These are phyloP conservation scores for Haplochromis burtoni DNA, from an alignment of 2,113 vertebrate species.

Conservation along the genomic window DNA sequence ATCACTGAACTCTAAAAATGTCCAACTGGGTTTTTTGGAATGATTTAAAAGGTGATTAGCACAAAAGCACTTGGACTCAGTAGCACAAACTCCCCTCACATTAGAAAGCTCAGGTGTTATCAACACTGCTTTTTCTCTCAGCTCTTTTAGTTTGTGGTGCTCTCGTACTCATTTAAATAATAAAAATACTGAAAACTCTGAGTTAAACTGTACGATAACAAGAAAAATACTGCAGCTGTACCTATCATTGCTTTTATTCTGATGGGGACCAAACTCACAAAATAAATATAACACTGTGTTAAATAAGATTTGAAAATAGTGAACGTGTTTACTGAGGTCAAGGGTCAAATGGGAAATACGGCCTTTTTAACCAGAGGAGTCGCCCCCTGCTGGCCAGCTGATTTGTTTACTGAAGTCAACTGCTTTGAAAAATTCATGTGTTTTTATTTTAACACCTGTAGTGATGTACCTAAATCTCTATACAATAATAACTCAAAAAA, in stretches of 20 bases:
- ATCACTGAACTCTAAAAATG: background rate
- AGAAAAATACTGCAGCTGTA: background rate
- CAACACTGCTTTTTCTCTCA: background rate
- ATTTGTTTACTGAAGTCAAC: background rate
- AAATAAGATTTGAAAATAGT: background rate
- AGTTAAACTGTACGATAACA: background rate
- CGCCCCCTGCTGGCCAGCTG: background rate
- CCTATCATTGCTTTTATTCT: rapidly evolving
- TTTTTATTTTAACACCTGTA: background rate
- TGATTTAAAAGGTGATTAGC: background rate
- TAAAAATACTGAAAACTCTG: background rate
- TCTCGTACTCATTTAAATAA: background rate
- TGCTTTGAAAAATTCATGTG: background rate
- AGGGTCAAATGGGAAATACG: rapidly evolving
- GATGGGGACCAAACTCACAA: background rate
- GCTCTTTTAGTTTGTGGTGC: background rate
- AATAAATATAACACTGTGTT: background rate
- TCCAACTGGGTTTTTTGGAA: background rate
- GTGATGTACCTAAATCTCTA: rapidly evolving
- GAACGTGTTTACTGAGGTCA: background rate
- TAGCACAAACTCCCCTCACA: background rate
- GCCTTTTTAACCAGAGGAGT: background rate
- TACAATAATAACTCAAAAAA: background rate
- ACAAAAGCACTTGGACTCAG: rapidly evolving
- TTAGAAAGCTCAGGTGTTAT: background rate